These are phyloP conservation scores for Pterostichus madidus DNA, from an alignment of 2,888 invertebrate species.

Conservation along the genomic window DNA sequence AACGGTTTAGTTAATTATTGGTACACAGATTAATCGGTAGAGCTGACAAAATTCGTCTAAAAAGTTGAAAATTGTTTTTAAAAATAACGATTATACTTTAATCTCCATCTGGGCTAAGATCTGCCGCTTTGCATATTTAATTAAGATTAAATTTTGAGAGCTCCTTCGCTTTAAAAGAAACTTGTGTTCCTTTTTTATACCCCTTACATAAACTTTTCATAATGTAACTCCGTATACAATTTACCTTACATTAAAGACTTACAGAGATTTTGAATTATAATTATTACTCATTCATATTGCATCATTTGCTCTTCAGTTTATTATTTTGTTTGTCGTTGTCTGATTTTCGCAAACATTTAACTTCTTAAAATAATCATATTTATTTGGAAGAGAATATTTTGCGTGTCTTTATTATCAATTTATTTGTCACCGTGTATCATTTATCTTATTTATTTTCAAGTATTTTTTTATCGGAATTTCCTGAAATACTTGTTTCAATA, in stretches of 20 bases:
- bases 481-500: conserved; percentile 18
- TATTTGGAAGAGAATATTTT: no score
- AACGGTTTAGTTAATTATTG: not conserved
- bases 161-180: conserved; percentile 42
- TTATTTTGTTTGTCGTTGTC: not conserved
- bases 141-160: conserved; percentile 41
- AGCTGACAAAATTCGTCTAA: conserved; percentile 34
- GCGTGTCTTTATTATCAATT: not conserved
- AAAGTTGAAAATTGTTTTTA: conserved; percentile 46
- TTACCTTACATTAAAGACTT: conserved; percentile 9
- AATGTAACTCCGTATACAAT: not conserved
- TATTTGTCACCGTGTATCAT: not conserved
- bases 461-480: conserved; percentile 27
- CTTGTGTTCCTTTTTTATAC: conserved; percentile 30
- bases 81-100: conserved; percentile 48
- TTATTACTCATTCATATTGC: not conserved
- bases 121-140: conserved; percentile 45
- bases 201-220: conserved; percentile 9
- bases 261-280: not conserved
- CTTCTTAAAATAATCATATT: no score
- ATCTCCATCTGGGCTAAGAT: conserved; percentile 18
- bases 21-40: conserved; percentile 14
- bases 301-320: not conserved
- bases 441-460: conserved; percentile 13
- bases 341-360: not conserved